Percentiles rank a stretch among this genome's conserved stretches.
These are phyloP conservation scores for Synanthedon andrenaeformis DNA, from an alignment of 2,888 invertebrate genomes.

Conservation along the genomic window DNA sequence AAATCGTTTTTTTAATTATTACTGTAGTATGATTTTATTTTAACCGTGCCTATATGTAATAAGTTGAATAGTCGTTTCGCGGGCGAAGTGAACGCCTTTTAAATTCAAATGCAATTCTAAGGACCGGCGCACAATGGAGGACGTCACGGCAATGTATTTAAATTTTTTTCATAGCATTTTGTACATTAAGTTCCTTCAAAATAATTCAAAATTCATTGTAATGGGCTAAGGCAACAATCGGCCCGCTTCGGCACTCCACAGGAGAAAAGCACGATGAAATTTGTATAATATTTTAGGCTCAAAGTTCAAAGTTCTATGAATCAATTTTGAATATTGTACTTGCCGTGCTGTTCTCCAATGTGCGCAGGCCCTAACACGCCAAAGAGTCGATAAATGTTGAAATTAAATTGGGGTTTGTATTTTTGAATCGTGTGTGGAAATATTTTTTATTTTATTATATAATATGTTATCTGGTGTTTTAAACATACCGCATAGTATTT, in stretches of 20 bases:
- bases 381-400: slow-evolving; percentile 32
- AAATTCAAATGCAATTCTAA: slow-evolving; percentile 27
- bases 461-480: neutral
- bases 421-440: neutral
- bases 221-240: too few species aligned
- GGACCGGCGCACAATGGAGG: too few species aligned
- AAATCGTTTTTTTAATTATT: slow-evolving; percentile 54
- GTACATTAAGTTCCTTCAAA: too few species aligned
- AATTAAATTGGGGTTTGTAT: neutral
- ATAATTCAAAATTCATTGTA: too few species aligned
- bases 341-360: too few species aligned
- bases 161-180: too few species aligned
- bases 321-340: too few species aligned
- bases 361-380: slow-evolving; percentile 23
- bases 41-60: slow-evolving; percentile 10
- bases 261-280: too few species aligned
- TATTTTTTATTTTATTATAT: neutral
- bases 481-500: neutral
- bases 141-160: too few species aligned
- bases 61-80: slow-evolving; percentile 59
- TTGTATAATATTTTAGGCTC: too few species aligned
- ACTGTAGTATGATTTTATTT: slow-evolving; percentile 8
- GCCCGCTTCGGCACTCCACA: too few species aligned
- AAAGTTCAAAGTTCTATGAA: too few species aligned
- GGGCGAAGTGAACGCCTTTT: slow-evolving; percentile 50